Evolutionary conservation across 2,888 invertebrate genomes (phyloP), one percentile per base, ranked within the genome.

Genomic region (Drosophila acutilabella): DNA sequence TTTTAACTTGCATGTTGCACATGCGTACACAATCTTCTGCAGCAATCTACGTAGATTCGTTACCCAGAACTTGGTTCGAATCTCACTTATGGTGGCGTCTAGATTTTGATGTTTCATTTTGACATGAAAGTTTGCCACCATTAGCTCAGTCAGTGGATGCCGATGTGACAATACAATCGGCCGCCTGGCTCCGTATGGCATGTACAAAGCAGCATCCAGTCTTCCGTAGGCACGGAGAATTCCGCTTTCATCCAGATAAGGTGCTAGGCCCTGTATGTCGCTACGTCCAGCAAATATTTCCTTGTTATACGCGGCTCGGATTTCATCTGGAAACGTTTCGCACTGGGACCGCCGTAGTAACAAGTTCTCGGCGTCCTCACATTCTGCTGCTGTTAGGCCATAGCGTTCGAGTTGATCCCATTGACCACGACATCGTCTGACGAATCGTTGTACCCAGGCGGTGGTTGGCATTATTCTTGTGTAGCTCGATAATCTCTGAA

Each of bases 61-160:
- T n/a, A 50, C 26, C 33, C 50, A 50, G 2, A 48, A 36, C 36
- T 18, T 18, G 2, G 10, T 18, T 6, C 16, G 50, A 7, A 50
- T 50, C 16, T 50, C 18, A 18, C 50, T 10, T 13, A 50, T 36
- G 1, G 33, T 50, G 6, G 50, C 36, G 18, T 50, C 50, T 8
- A 50, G 26, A 33, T 33, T 33, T 2, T 48, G 33, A 18, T 50
- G 50, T 18, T 36, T 36, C 33, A 33, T 33, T 11, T 13, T 50
- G 7, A 2, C 33, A 7, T 36, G 50, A 2, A 13, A 36, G 4
- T 18, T 18, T 3, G 0, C 11, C 18, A 36, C 18, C 4, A 30
- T n/a, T 1, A 36, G 13, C 18, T 50, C 30, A 1, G 33, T 13
- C 1, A 36, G 10, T 18, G n/a, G 26, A n/a, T n/a, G n/a, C n/a